These are phyloP conservation scores for Metacarcinus magister DNA, from an alignment of 2,888 invertebrate species.

Conservation along the genomic window DNA sequence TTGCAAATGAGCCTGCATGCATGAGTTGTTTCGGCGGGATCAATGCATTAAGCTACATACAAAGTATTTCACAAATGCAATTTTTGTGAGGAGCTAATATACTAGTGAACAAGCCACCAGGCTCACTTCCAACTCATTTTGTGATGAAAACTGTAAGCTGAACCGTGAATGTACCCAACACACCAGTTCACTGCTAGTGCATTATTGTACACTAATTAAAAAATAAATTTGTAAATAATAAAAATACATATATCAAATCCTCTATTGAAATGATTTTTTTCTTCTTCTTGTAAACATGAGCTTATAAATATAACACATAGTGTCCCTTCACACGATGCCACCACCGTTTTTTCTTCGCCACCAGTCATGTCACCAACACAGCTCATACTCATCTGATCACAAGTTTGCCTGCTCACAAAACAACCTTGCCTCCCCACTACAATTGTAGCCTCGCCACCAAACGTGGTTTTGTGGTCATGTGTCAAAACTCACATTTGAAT, in stretches of 20 bases:
- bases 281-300: no score
- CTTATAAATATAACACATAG: neutral
- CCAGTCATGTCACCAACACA: no score
- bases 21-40: neutral
- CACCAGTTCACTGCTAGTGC: neutral
- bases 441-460: no score
- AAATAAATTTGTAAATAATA: no score
- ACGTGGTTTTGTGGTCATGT: no score
- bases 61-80: neutral
- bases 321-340: neutral
- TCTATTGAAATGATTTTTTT: no score
- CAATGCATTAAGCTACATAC: neutral
- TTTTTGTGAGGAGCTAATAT: neutral
- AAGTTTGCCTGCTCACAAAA: no score
- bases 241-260: neutral
- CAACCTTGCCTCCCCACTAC: no score
- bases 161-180: neutral
- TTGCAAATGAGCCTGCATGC: neutral
- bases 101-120: neutral
- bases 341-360: no score
- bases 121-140: neutral
- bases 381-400: no score
- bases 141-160: no score
- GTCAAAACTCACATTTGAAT: no score
- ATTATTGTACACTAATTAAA: neutral